These are phyloP conservation scores for Brachionus koreanus DNA, from an alignment of 1,140 invertebrate species.

Conservation along the genomic window DNA sequence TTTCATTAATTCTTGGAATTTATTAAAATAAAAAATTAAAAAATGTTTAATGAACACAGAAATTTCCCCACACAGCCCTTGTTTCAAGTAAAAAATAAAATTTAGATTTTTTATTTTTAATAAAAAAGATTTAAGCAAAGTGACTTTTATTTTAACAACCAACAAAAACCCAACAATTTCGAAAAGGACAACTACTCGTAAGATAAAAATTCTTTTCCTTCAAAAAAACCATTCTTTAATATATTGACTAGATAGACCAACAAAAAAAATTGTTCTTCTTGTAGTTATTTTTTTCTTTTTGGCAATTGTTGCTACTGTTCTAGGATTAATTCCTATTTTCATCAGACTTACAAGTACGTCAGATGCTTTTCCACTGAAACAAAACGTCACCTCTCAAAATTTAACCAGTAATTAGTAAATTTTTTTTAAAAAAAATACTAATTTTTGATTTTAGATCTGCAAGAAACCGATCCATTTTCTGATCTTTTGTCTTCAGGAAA, in stretches of 20 bases:
- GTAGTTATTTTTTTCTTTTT: neutral
- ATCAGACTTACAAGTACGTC: neutral
- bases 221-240: neutral
- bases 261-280: neutral
- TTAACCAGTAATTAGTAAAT: neutral
- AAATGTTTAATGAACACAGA: neutral
- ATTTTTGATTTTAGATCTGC: neutral
- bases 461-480: neutral
- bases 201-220: neutral
- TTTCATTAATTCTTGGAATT: neutral
- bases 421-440: neutral
- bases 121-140: neutral
- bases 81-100: neutral
- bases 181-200: neutral
- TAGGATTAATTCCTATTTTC: constrained; percentile 3
- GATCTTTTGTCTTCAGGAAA: neutral
- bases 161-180: neutral
- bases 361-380: neutral
- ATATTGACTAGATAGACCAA: neutral
- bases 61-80: neutral
- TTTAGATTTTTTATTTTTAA: neutral
- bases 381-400: neutral
- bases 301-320: neutral
- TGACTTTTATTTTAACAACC: neutral
- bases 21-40: neutral